Evolutionary conservation across 2,888 invertebrate species (phyloP).

Genomic region (Augiades crinisus): DNA sequence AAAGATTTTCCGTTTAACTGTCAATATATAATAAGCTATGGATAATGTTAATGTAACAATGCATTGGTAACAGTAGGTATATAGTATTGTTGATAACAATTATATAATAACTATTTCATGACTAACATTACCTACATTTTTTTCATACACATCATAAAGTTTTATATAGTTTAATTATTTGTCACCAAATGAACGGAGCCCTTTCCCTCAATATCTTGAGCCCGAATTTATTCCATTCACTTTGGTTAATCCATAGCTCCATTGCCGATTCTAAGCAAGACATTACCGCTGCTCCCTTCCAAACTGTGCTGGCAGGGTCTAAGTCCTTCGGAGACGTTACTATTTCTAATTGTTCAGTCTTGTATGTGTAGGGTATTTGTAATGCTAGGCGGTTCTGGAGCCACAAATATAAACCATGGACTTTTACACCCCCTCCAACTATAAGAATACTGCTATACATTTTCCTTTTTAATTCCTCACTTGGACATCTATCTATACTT

Average conservation of each 20-base stretch:
- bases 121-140: neutral
- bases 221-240: conserved; percentile 93
- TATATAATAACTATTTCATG: no score
- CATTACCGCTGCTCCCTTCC: conserved; percentile 98
- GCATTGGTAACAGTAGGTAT: no score
- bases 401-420: conserved; percentile 91
- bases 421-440: conserved; percentile 95
- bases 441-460: conserved; percentile 96
- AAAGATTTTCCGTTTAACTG: no score
- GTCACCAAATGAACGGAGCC: conserved; percentile 94
- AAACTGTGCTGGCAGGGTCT: conserved; percentile 93
- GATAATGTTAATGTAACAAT: no score
- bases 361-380: conserved; percentile 90
- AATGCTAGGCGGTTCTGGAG: conserved; percentile 92
- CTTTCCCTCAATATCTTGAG: conserved; percentile 93
- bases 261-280: conserved; percentile 96
- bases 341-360: conserved; percentile 92
- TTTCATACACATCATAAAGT: no score
- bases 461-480: conserved; percentile 94
- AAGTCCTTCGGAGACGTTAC: conserved; percentile 95
- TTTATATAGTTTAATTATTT: no score
- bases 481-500: conserved; percentile 94
- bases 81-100: no score
- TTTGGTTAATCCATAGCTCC: conserved; percentile 93
- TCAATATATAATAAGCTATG: no score